These are phyloP conservation scores for Sorex maritimensis DNA, from an alignment of 2,797 vertebrate genomes.

Conservation along the genomic window DNA sequence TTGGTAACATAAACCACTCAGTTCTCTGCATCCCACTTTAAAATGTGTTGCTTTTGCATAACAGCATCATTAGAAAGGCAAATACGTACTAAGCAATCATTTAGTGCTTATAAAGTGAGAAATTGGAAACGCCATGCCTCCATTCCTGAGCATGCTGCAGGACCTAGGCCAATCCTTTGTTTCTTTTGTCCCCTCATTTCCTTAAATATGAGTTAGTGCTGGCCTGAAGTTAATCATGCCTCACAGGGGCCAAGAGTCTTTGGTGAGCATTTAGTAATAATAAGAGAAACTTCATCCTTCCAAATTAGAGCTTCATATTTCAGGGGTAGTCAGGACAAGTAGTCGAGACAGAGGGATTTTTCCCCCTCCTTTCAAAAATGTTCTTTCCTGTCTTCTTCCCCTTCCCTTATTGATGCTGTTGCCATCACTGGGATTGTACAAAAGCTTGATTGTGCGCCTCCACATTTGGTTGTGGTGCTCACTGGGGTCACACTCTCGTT, in stretches of 20 bases:
- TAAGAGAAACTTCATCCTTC: neutral
- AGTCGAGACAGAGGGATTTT: too few species aligned
- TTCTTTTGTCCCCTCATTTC: neutral
- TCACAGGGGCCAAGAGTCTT: neutral
- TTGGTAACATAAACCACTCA: conserved; percentile 47
- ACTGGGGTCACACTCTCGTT: too few species aligned
- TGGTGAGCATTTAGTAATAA: neutral
- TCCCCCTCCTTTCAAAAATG: too few species aligned
- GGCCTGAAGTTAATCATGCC: neutral
- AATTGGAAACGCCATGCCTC: conserved; percentile 33
- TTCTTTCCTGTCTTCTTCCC: neutral
- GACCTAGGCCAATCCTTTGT: neutral
- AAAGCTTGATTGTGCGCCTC: too few species aligned
- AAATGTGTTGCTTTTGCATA: conserved; percentile 84
- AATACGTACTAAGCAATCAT: conserved; percentile 86
- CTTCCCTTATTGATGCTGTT: neutral
- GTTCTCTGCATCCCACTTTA: conserved; percentile 82
- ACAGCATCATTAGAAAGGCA: conserved; percentile 77
- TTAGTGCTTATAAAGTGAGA: conserved; percentile 82
- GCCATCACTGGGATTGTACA: too few species aligned
- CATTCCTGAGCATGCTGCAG: neutral
- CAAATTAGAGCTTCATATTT: neutral
- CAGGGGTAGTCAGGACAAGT: neutral
- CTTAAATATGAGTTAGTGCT: neutral
- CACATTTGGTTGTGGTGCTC: too few species aligned